Base-by-base conservation (phyloP, 2,888 invertebrate genomes). In the Chironomus tentans region DNA sequence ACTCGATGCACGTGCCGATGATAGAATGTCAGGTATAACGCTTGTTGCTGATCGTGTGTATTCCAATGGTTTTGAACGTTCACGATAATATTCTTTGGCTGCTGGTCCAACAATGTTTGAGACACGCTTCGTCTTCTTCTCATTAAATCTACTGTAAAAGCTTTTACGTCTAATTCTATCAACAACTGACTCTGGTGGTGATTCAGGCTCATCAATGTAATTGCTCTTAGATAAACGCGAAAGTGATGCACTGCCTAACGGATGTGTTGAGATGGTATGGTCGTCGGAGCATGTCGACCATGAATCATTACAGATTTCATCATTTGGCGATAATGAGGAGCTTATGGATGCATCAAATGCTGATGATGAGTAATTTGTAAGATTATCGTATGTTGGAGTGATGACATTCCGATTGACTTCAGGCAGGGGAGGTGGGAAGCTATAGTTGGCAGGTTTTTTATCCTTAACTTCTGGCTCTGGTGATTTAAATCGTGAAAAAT, bases 111-210 rank as follows among this genome's bases (percentile, higher is more conserved):
- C 89, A 78, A 91, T 84, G 79, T 87, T 90, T 80, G 89, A 89
- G 80, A 90, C 90, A 78, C 91, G 86, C 77, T 89, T 86, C 78
- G 88, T 88, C 80, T 92, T 92, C 81, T 92, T 90, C 81, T 94
- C 93, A 82, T 95, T 95, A 82, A 95, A 95, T 79, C 95, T 87
- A 13, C 92, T 90, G 81, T 94, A 95, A 84, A 94, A 95, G 82
- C 95, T 95, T 82, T 94, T 94, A 47, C 95, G 87, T 79, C 93
- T 87, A 80, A 95, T 95, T 80, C 95, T 87, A 81, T 95, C 95
- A 73, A 91, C 90, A 62, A 95, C 90, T 77, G 93, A 93, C 81
- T 93, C 93, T 78, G 84, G 84, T 77, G 89, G 84, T 77, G 89
- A 85, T 78, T 87, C 86, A 13, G 24, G 61, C 10, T 70, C 68